These are phyloP conservation scores for Schizothorax lantsangensis DNA, from an alignment of 2,797 vertebrate species.

Conservation along the genomic window DNA sequence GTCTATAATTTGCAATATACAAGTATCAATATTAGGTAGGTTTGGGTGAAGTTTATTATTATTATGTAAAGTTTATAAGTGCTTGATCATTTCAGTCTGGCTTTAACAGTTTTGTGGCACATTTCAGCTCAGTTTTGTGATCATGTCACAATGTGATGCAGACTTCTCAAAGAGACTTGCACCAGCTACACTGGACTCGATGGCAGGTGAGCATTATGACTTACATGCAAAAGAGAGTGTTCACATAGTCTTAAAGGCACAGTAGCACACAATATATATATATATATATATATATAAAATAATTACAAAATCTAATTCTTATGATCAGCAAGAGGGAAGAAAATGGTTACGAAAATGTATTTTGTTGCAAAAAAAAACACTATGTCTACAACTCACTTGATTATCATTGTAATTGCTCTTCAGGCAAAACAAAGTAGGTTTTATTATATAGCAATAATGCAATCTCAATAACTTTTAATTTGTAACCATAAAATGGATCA, in stretches of 20 bases:
- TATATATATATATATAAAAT: no score
- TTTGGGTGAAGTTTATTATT: background rate
- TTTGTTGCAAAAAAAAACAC: constrained; percentile 1
- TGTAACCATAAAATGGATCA: background rate
- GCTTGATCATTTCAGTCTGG: background rate
- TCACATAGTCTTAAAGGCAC: constrained; percentile 3
- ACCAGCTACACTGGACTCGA: background rate
- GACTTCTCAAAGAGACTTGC: background rate
- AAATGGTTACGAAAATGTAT: background rate
- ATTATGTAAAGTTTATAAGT: background rate
- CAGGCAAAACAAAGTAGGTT: background rate
- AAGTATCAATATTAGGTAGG: background rate
- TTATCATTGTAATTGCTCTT: background rate
- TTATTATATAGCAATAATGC: background rate
- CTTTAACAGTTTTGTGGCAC: background rate
- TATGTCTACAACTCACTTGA: background rate
- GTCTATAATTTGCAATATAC: background rate
- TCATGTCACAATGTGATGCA: background rate
- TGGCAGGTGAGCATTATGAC: background rate
- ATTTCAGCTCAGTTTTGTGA: background rate
- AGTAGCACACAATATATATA: no score
- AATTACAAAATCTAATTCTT: background rate
- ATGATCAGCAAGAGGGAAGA: background rate
- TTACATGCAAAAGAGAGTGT: background rate
- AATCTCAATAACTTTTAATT: constrained; percentile 2